Evolutionary conservation across 2,113 vertebrate genomes (phyloP), one percentile per base, ranked within the genome.

Genomic region (Tyrannus savana): DNA sequence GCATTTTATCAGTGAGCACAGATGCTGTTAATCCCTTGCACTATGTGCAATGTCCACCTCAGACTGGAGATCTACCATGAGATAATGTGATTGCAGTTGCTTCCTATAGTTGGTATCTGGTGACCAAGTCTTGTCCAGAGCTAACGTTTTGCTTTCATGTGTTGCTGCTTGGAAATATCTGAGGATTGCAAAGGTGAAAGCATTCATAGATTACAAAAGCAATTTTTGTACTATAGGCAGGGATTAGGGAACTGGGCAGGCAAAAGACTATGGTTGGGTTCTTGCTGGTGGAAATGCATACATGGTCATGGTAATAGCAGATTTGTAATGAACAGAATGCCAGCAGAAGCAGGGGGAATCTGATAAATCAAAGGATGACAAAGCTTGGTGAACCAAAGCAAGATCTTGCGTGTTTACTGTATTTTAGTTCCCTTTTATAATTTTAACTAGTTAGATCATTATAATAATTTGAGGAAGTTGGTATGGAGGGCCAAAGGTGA

Each of bases 381-480:
- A 89, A 77, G 19, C 58, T 80, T 35, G 39, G 64, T 59, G 44
- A 44, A 41, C 23, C 59, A 56, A 93, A 68, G 39, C 24, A 81
- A 71, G 50, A 77, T 68, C 39, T 39, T 59, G 39, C 23, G 22
- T 37, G 64, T 86, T 90, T 91, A 66, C 60, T 86, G 79, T 47
- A 35, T 56, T 89, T 92, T 77, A 88, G 83, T 96, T 96, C 90
- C 64, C n/a, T 31, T 81, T 93, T 91, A 60, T 6, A 33, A 47
- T 81, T 91, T 95, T 37, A 15, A 4, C 52, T 44, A 89, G 53
- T 79, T 42, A 75, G 55, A 42, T 73, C 31, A 72, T 55, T 59
- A 28, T 67, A 74, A 95, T 67, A 77, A 47, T 94, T 94, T 95
- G 92, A 92, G 95, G 92, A 96, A 97, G 95, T 69, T 71, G 69